Base-by-base conservation (phyloP, 1,140 invertebrate genomes). In the Cephus cinctus region DNA sequence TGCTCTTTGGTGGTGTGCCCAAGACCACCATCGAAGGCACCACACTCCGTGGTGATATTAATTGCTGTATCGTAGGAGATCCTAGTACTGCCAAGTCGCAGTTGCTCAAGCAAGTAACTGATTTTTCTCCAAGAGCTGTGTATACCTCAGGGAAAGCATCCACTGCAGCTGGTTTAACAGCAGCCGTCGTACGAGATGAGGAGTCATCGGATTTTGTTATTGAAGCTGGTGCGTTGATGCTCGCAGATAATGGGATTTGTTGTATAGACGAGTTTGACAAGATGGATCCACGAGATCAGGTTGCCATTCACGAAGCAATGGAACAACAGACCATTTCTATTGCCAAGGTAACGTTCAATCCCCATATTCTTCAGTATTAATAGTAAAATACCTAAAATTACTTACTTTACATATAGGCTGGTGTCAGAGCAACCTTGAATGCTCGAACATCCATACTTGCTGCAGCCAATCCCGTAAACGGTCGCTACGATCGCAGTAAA, bases 231-330 rank as follows among this genome's bases (percentile, higher is more conserved):
- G 98, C 98, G 3, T 76, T 99, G 3, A 98, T 99, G 96, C 82
- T 99, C 59, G 97, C 97, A 0, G 97, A 99, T 74, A 98, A 98
- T 75, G 97, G 98, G 11, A 91, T 99, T 20, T 99, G 97, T 72
- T 99, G 97, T 70, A 99, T 99, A 59, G 97, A 99, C 71, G 97
- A 99, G 78, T 99, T 99, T 77, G 98, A 99, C 67, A 99, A 99
- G 80, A 99, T 99, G 98, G 97, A 99, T 72, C 81, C 83, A 1
- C 85, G 86, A 48, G 97, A 99, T 82, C 96, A 98, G 75, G 96
- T 99, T 4, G 97, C 98, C 19, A 99, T 98, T 67, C 97, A 99
- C 76, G 98, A 99, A 81, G 98, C 97, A 36, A 99, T 99, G 98
- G 98, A 99, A 83, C 98, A 99, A 69, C 98, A 99, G 76, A 99